Percentiles rank a stretch among this genome's conserved stretches.
Evolutionary conservation across 2,797 vertebrate genomes (phyloP).

Genomic region (Melanotaenia pygmaea): DNA sequence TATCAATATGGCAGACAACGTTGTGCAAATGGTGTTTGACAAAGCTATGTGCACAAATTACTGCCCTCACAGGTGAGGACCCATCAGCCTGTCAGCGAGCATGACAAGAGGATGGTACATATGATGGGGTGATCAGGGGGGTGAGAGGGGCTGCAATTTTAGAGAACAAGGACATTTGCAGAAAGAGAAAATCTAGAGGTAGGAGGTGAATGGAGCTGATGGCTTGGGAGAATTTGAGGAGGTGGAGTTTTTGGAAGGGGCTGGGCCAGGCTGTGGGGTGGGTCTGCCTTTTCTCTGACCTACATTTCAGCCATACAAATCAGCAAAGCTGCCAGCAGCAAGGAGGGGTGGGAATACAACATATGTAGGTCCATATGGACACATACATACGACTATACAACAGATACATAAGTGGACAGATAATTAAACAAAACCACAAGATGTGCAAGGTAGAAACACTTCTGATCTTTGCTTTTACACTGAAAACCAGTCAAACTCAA

Average conservation of each 20-base stretch:
- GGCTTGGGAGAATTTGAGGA: conserved; percentile 18
- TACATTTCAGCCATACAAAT: conserved; percentile 75
- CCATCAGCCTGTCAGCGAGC: neutral
- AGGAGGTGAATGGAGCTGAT: conserved; percentile 9
- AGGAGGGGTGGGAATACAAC: conserved; percentile 38
- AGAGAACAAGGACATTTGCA: conserved; percentile 31
- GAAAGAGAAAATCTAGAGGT: conserved; percentile 28
- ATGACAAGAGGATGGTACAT: neutral
- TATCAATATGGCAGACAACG: neutral
- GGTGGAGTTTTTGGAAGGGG: conserved; percentile 24
- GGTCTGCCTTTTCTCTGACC: conserved; percentile 70
- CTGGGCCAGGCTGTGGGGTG: conserved; percentile 4
- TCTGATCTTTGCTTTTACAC: neutral
- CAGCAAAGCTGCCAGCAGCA: conserved; percentile 66
- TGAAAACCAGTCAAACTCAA: neutral
- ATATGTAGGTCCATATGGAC: conserved; percentile 4
- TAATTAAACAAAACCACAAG: conserved; percentile 19
- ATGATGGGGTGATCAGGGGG: neutral
- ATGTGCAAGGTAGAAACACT: conserved; percentile 7
- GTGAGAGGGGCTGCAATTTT: neutral
- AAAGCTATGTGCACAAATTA: neutral
- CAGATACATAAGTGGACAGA: conserved; percentile 30
- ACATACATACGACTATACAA: conserved; percentile 12
- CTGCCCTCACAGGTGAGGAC: neutral
- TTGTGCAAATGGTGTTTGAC: neutral